Evolutionary conservation across 1,140 invertebrate species (phyloP).

Genomic region (Leptonema lineaticorne): DNA sequence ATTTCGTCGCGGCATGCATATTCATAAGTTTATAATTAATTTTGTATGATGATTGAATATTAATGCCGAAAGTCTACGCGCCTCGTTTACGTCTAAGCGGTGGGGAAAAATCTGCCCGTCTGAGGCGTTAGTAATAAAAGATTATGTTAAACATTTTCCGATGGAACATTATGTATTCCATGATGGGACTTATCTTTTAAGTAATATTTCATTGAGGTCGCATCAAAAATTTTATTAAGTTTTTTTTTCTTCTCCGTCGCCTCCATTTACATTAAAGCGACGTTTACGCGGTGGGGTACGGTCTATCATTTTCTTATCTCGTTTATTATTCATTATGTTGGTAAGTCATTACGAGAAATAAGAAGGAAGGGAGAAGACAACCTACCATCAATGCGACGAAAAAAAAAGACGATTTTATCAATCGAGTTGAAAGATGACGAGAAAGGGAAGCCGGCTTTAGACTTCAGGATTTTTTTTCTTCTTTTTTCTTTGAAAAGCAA

Average conservation of each 20-base stretch:
- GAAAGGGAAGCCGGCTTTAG: too few relatives aligned
- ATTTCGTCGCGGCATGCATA: neutral
- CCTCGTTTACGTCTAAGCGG: neutral
- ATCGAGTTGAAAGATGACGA: slow-evolving; percentile 6
- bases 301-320: slow-evolving; percentile 41
- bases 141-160: slow-evolving; percentile 24
- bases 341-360: slow-evolving; percentile 35
- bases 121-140: slow-evolving; percentile 8
- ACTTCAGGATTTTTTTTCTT: too few relatives aligned
- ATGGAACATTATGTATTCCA: slow-evolving; percentile 17
- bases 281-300: slow-evolving; percentile 17
- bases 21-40: slow-evolving; percentile 17
- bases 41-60: slow-evolving; percentile 14
- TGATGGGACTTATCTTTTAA: slow-evolving; percentile 18
- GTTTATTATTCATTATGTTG: slow-evolving; percentile 40
- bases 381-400: neutral
- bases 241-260: slow-evolving; percentile 27
- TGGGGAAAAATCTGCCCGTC: slow-evolving; percentile 13
- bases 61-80: neutral
- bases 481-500: too few relatives aligned
- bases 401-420: slow-evolving; percentile 4
- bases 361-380: slow-evolving; percentile 16
- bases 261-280: neutral
- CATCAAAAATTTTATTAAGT: slow-evolving; percentile 19
- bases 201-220: slow-evolving; percentile 32